Evolutionary conservation across 2,797 vertebrate species (phyloP).

Genomic region (Psittacula derbiana): DNA sequence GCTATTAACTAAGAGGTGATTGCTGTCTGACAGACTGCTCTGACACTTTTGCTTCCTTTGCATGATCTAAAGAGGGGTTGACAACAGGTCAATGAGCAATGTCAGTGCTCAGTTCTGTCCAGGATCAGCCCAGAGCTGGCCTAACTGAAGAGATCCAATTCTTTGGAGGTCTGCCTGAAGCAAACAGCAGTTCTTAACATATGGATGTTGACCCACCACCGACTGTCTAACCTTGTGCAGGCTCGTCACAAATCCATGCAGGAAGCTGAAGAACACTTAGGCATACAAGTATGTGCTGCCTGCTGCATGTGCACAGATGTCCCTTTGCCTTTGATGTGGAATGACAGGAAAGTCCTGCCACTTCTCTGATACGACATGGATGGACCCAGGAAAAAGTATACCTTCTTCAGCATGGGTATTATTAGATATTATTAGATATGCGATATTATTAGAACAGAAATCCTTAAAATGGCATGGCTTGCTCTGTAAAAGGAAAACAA

Average conservation of each 20-base stretch:
- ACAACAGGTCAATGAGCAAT: background rate
- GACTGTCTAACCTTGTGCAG: background rate
- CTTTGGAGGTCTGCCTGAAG: background rate
- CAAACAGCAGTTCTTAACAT: background rate
- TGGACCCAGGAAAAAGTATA: background rate
- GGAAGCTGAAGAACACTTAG: background rate
- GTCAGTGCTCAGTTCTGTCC: background rate
- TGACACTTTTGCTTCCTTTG: background rate
- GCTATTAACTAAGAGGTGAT: background rate
- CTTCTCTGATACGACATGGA: background rate
- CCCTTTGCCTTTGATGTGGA: background rate
- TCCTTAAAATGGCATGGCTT: background rate
- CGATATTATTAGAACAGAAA: background rate
- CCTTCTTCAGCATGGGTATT: background rate
- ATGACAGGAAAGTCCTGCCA: background rate
- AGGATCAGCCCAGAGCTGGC: background rate
- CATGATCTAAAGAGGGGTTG: background rate
- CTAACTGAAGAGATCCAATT: background rate
- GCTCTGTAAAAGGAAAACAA: background rate
- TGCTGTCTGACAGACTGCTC: background rate
- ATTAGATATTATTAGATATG: background rate
- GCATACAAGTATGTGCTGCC: background rate
- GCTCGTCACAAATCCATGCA: background rate
- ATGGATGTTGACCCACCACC: accelerated
- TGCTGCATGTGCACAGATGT: background rate